Evolutionary conservation across 2,797 vertebrate genomes (phyloP).

Genomic region (Phalanger gymnotis): DNA sequence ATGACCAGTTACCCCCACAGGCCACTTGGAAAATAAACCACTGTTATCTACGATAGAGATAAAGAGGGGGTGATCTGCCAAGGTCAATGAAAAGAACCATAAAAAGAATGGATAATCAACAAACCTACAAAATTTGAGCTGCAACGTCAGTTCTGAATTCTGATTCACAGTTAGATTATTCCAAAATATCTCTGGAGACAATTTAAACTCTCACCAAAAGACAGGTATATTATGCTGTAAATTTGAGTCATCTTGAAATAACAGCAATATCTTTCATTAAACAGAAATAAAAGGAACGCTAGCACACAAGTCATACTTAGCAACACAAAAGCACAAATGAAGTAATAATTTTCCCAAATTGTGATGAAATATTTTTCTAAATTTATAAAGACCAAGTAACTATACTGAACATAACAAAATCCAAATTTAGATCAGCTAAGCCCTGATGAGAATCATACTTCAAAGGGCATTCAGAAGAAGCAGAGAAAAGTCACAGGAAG

Average conservation of each 20-base stretch:
- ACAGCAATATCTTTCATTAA: neutral
- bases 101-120: conserved; percentile 5
- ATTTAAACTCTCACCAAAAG: conserved; percentile 24
- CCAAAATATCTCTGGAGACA: conserved; percentile 18
- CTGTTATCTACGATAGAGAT: neutral
- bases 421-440: conserved; percentile 31
- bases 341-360: conserved; percentile 7
- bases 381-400: conserved; percentile 40
- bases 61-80: neutral
- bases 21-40: neutral
- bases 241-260: conserved; percentile 7
- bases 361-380: neutral
- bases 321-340: conserved; percentile 37
- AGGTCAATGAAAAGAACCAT: neutral
- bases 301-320: neutral
- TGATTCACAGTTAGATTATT: conserved; percentile 25
- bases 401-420: neutral
- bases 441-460: conserved; percentile 12
- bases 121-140: conserved; percentile 41
- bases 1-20: neutral
- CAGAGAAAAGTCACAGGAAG: conserved; percentile 41
- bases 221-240: neutral
- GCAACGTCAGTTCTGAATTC: conserved; percentile 23
- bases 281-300: neutral
- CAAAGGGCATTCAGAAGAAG: conserved; percentile 8